These are phyloP conservation scores for Chloroclysta siterata DNA, from an alignment of 2,888 invertebrate genomes.

Conservation along the genomic window DNA sequence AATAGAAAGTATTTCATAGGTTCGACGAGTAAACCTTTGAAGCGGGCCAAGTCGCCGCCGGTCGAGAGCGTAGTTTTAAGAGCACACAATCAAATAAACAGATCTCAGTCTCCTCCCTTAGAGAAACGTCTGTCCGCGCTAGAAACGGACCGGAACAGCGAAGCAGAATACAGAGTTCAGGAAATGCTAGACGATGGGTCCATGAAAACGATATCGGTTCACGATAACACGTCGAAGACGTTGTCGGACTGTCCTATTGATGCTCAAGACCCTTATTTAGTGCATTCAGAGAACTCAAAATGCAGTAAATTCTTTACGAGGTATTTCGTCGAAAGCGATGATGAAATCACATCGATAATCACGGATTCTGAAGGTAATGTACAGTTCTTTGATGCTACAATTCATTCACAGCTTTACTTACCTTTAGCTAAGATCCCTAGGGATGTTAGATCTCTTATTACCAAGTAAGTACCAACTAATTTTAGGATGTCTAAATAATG, in stretches of 20 bases:
- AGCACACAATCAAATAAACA: constrained; percentile 77
- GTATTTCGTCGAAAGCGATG: constrained; percentile 88
- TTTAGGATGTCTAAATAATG: too few species aligned
- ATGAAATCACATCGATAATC: constrained; percentile 88
- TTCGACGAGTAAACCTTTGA: constrained; percentile 62
- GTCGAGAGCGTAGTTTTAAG: constrained; percentile 75
- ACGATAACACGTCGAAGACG: constrained; percentile 81
- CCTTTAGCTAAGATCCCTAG: too few species aligned
- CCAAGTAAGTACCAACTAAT: too few species aligned
- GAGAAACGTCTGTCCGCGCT: constrained; percentile 63
- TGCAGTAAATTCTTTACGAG: constrained; percentile 88
- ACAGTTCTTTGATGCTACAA: neutral
- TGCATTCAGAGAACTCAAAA: constrained; percentile 82
- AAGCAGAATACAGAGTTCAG: constrained; percentile 78
- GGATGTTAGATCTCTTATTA: too few species aligned
- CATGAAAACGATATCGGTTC: constrained; percentile 77
- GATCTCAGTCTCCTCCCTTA: constrained; percentile 64
- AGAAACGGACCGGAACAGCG: constrained; percentile 74
- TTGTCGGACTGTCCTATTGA: constrained; percentile 77
- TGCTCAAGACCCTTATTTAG: constrained; percentile 78
- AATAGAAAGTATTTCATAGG: constrained; percentile 82
- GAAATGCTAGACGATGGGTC: constrained; percentile 83
- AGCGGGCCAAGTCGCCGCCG: constrained; percentile 74
- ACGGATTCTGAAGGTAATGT: constrained; percentile 89
- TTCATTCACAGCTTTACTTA: too few species aligned